Evolutionary conservation across 2,888 invertebrate species (phyloP).

Genomic region (Tineola bisselliella): DNA sequence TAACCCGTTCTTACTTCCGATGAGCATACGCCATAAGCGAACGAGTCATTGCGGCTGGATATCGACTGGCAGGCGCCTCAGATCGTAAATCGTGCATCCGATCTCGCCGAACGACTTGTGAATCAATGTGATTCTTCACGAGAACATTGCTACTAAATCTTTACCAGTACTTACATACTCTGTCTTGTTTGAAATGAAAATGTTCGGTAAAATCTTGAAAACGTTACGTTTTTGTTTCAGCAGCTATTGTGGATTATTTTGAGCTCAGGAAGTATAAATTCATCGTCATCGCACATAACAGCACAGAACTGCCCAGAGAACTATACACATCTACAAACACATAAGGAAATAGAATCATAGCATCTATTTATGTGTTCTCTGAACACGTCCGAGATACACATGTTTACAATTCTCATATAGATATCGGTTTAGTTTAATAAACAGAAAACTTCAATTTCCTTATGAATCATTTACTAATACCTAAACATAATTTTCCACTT

Average conservation of each 20-base stretch:
- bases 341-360: constrained; percentile 23
- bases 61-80: constrained; percentile 3
- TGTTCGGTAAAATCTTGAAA: no score
- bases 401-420: neutral
- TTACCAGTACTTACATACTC: neutral
- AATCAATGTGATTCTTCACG: constrained; percentile 6
- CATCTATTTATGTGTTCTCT: constrained; percentile 30
- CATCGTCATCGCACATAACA: constrained; percentile 22
- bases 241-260: constrained; percentile 59
- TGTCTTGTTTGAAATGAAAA: neutral
- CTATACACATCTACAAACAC: constrained; percentile 20
- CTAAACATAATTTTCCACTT: no score
- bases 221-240: constrained; percentile 21
- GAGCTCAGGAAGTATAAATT: constrained; percentile 53
- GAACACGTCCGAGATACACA: constrained; percentile 23
- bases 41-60: constrained; percentile 7
- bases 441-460: neutral
- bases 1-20: constrained; percentile 50
- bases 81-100: constrained; percentile 6
- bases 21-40: constrained; percentile 6
- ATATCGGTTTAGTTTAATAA: neutral
- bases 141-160: constrained; percentile 5
- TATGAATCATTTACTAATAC: neutral
- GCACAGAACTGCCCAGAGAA: constrained; percentile 22
- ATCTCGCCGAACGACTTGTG: constrained; percentile 3